These are phyloP conservation scores for Argyresthia albistria DNA, from an alignment of 2,888 invertebrate species.

Conservation along the genomic window DNA sequence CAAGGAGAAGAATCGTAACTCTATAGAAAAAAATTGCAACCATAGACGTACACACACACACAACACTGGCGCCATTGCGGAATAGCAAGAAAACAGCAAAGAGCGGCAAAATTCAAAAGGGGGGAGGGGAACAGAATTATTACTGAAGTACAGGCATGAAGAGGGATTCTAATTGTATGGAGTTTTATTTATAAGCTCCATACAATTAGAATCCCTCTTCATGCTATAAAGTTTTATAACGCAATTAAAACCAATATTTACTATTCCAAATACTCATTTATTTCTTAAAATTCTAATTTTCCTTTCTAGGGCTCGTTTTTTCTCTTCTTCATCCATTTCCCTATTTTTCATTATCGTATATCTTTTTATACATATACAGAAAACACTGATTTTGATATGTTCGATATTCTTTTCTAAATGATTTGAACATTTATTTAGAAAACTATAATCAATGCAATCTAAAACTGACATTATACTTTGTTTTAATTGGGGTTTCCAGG, in stretches of 20 bases:
- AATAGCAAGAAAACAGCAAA: not conserved
- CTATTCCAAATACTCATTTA: not conserved
- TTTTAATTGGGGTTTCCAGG: not conserved
- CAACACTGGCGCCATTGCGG: not conserved
- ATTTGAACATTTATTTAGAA: not conserved
- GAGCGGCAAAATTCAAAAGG: not conserved
- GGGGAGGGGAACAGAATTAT: not conserved
- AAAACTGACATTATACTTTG: not conserved
- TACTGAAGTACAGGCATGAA: not conserved
- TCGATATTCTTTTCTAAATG: not conserved
- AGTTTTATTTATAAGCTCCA: not conserved
- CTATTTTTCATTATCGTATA: slow-evolving; percentile 3
- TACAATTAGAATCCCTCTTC: not conserved
- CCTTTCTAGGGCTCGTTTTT: slow-evolving; percentile 2
- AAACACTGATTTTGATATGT: not conserved
- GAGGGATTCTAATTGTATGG: not conserved
- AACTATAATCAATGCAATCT: not conserved
- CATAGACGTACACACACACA: not conserved
- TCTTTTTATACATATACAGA: slow-evolving; percentile 6
- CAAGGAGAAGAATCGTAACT: not conserved
- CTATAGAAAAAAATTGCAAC: not conserved
- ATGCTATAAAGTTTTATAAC: not conserved
- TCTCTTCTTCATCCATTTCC: slow-evolving; percentile 5
- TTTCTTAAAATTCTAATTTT: not conserved
- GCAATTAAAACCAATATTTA: not conserved